Evolutionary conservation across 2,797 vertebrate genomes (phyloP), one percentile per base, ranked within the genome.

Genomic region (Borostomias antarcticus): DNA sequence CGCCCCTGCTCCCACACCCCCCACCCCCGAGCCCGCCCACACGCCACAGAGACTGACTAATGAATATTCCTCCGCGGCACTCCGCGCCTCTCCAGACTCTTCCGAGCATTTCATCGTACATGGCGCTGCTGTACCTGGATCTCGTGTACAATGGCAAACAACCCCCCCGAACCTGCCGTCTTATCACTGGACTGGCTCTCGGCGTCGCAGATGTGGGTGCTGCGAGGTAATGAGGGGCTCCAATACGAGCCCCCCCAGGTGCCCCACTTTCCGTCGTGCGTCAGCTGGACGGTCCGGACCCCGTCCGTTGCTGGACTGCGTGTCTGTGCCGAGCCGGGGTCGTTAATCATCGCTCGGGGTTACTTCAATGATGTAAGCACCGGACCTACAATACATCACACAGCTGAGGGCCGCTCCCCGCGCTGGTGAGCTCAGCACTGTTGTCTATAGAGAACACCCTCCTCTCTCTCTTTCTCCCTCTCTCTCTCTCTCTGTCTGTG

Each of bases 301-400:
- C n/a, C 21, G 10, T 23, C 48, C 48, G 21, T 50, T 19, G 48
- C 48, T 25, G 21, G 19, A 9, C 21, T 63, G 68, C 59, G 69
- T 13, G 69, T 68, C 64, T 70, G 30, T 23, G 69, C 73, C 51
- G 23, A 57, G 74, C 19, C 0, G 32, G 51, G 58, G 48, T 78
- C 8, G 78, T 82, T 82, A 83, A 83, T 83, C 80, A 79, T 74
- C 1, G 37, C 73, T 79, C 82, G 78, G 77, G 82, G 81, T 75
- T 68, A 76, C 74, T 72, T 72, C 70, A 40, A 19, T 71, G 78
- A 73, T 76, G 76, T 77, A 72, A 75, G 67, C 51, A 23, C 78
- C 32, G 74, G 43, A 72, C 62, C 30, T 65, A 47, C 25, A 29
- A 29, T 54, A 54, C 26, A 54, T 54, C 52, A 54, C 37, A 26